Percentiles rank a stretch among this genome's conserved stretches.
Conservation (phyloP, 2,888 invertebrate genomes). For the Cheilosia urbana region DNA sequence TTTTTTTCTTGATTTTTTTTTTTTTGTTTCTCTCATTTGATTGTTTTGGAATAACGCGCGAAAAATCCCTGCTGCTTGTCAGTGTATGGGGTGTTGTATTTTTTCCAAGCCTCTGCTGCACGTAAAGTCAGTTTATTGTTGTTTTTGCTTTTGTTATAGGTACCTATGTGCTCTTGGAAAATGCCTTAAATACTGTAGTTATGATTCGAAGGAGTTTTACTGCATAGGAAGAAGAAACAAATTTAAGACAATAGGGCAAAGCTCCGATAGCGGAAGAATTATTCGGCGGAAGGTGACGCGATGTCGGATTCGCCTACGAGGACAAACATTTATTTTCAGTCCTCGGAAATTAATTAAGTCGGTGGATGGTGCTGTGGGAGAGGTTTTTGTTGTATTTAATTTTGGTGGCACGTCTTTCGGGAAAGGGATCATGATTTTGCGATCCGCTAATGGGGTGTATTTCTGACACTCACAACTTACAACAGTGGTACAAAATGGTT, state of each 20-base stretch:
- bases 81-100: slow-evolving; percentile 10
- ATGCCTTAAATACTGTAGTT: slow-evolving; percentile 40
- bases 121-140: slow-evolving; percentile 10
- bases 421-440: too few relatives aligned
- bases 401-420: background rate
- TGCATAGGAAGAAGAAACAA: slow-evolving; percentile 52
- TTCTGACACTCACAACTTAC: too few relatives aligned
- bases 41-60: slow-evolving; percentile 52
- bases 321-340: slow-evolving; percentile 14
- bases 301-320: background rate
- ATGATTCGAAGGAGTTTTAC: slow-evolving; percentile 51
- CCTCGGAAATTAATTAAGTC: slow-evolving; percentile 29
- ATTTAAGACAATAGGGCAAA: slow-evolving; percentile 43
- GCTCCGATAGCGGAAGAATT: slow-evolving; percentile 47
- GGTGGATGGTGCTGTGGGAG: slow-evolving; percentile 4
- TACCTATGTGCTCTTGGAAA: slow-evolving; percentile 25
- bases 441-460: too few relatives aligned
- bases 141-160: slow-evolving; percentile 15
- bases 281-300: background rate
- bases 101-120: slow-evolving; percentile 10
- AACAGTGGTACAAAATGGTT: too few relatives aligned
- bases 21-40: slow-evolving; percentile 43
- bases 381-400: background rate
- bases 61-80: slow-evolving; percentile 38
- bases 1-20: background rate